Conservation (phyloP, 2,888 invertebrate genomes). For the Morpho achilles region DNA sequence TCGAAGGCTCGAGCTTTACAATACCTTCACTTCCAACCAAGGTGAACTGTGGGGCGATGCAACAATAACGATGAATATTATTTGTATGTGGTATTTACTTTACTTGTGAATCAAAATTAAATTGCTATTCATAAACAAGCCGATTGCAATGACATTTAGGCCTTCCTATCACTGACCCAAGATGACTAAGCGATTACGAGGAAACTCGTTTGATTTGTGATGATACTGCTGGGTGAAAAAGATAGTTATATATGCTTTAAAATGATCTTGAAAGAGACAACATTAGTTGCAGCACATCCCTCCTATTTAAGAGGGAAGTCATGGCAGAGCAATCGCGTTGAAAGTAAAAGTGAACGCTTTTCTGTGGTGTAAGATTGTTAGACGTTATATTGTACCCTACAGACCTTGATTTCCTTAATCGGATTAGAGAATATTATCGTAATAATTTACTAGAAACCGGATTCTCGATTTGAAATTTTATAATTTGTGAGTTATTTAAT, state of each 20-base stretch:
- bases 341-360: constrained; percentile 70
- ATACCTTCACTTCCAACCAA: constrained; percentile 29
- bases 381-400: constrained; percentile 30
- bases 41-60: constrained; percentile 25
- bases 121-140: constrained; percentile 36
- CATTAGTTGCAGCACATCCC: constrained; percentile 35
- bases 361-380: constrained; percentile 37
- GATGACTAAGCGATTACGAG: constrained; percentile 61
- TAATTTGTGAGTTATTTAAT: constrained; percentile 4
- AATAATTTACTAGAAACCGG: constrained; percentile 18
- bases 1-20: constrained; percentile 17
- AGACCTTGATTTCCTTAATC: constrained; percentile 42
- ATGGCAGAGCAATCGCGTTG: constrained; percentile 31
- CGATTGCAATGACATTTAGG: constrained; percentile 61
- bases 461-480: constrained; percentile 11
- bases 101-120: constrained; percentile 24
- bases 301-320: constrained; percentile 56
- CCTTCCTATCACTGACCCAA: constrained; percentile 57
- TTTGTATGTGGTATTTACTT: constrained; percentile 9
- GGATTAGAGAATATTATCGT: constrained; percentile 19
- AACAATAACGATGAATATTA: constrained; percentile 15
- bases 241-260: constrained; percentile 32
- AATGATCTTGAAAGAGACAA: constrained; percentile 41
- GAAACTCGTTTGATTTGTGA: constrained; percentile 56
- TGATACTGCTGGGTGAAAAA: constrained; percentile 33